Conservation (phyloP, 2,888 invertebrate genomes). For the Amblyteles armatorius region DNA sequence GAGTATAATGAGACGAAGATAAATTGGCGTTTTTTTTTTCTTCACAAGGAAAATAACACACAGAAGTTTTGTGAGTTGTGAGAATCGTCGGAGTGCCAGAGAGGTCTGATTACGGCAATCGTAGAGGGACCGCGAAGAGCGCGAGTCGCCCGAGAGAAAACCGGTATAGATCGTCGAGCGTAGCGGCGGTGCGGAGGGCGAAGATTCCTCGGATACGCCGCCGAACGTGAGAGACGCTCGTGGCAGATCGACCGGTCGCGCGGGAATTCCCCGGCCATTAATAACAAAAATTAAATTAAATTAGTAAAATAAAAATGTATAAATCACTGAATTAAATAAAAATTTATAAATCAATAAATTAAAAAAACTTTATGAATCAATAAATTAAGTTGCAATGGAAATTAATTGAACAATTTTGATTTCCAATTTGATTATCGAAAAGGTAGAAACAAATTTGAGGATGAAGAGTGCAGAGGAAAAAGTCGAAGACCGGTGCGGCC, state of each 20-base stretch:
- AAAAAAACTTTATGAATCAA: no score
- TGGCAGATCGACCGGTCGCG: neutral
- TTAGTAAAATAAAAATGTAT: neutral
- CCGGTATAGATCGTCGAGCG: constrained; percentile 5
- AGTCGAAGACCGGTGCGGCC: no score
- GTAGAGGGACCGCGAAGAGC: neutral
- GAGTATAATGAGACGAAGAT: neutral
- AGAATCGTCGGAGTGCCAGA: neutral
- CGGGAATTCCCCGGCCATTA: neutral
- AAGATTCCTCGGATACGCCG: neutral
- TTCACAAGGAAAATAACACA: constrained; percentile 2
- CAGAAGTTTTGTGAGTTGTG: neutral
- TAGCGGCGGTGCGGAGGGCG: neutral
- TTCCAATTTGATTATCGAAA: no score
- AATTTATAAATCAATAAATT: no score
- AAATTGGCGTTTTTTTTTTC: neutral
- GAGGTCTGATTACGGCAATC: neutral
- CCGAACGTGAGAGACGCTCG: neutral
- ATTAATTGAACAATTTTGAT: no score
- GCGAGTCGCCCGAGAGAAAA: neutral
- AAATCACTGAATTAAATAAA: no score
- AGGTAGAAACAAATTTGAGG: no score
- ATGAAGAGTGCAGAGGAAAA: no score
- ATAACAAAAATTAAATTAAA: no score
- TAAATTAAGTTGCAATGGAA: neutral